Conservation (phyloP, 2,888 invertebrate species). For the Agriotes lineatus region DNA sequence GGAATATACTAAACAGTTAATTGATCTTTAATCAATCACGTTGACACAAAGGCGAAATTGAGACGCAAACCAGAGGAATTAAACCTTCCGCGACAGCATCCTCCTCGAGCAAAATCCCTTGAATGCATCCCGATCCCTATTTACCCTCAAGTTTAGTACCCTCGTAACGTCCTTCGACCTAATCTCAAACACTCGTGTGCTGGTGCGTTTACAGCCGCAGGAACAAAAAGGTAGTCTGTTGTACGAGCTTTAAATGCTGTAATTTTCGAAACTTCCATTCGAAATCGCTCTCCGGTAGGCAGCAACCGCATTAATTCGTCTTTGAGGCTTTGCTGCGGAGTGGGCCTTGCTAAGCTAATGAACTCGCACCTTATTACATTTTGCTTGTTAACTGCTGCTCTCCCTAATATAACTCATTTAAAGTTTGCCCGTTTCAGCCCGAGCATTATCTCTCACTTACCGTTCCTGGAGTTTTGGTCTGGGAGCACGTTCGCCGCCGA, state of each 20-base stretch:
- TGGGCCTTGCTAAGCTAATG: slow-evolving; percentile 13
- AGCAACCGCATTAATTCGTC: not conserved
- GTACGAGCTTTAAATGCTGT: not conserved
- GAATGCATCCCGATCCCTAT: too few species aligned
- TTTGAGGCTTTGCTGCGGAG: not conserved
- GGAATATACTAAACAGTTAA: too few species aligned
- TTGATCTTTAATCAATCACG: too few species aligned
- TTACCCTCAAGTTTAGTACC: not conserved
- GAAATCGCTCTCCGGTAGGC: not conserved
- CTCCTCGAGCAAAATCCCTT: too few species aligned
- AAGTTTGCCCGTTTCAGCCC: not conserved
- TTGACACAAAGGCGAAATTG: too few species aligned
- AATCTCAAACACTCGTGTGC: not conserved
- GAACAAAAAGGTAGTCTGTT: not conserved
- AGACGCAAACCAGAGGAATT: too few species aligned
- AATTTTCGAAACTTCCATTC: not conserved
- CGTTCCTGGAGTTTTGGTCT: slow-evolving; percentile 2
- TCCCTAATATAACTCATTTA: slow-evolving; percentile 14
- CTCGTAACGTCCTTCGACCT: not conserved
- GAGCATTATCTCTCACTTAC: slow-evolving; percentile 11
- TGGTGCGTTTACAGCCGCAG: not conserved
- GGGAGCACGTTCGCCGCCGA: not conserved
- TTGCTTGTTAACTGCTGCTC: not conserved
- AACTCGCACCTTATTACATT: slow-evolving; percentile 13
- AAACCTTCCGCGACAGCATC: too few species aligned